These are phyloP conservation scores for Drosophila parvula DNA, from an alignment of 1,140 invertebrate genomes.

Conservation along the genomic window DNA sequence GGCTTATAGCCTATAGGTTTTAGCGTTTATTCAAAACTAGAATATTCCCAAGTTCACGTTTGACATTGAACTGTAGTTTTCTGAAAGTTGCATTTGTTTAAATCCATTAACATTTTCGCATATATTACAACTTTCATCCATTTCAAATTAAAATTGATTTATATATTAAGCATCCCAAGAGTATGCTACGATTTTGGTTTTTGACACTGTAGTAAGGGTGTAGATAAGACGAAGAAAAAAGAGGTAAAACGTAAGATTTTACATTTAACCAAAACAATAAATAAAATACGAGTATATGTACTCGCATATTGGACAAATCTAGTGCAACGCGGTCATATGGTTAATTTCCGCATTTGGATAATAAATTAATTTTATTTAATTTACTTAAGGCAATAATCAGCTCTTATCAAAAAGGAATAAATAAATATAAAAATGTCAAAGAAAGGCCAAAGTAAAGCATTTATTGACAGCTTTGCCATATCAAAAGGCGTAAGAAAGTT, in stretches of 20 bases:
- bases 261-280: background rate
- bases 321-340: background rate
- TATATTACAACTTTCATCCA: background rate
- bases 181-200: constrained; percentile 10
- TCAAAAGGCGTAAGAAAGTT: background rate
- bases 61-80: background rate
- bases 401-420: no score
- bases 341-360: no score
- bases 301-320: no score
- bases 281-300: no score
- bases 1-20: no score
- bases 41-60: background rate
- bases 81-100: background rate
- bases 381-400: no score
- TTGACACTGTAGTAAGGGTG: background rate
- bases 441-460: background rate
- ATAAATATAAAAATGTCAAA: no score
- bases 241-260: background rate
- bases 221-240: background rate
- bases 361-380: no score
- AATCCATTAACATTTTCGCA: background rate
- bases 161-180: background rate
- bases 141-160: background rate
- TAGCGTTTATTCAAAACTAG: background rate
- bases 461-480: background rate